Conservation (phyloP, 2,888 invertebrate species). For the Molorchus minor region DNA sequence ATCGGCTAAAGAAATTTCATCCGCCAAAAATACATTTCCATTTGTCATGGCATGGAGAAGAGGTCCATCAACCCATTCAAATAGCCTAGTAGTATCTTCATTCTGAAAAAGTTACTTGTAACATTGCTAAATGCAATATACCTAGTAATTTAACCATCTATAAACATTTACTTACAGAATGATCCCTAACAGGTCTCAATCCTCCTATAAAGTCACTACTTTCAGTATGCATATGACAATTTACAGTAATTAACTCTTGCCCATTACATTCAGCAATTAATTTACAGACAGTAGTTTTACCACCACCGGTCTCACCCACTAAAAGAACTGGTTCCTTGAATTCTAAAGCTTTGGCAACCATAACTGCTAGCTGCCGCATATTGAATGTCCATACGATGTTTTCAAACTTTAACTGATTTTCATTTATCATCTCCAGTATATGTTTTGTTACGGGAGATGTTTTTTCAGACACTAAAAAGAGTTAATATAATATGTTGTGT, state of each 20-base stretch:
- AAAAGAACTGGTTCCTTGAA: conserved; percentile 94
- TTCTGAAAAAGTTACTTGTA: conserved; percentile 43
- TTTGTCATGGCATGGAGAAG: conserved; percentile 88
- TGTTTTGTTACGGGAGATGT: conserved; percentile 81
- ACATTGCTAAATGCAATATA: neutral
- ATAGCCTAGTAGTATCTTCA: conserved; percentile 68
- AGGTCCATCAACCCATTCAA: conserved; percentile 99
- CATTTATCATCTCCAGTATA: conserved; percentile 72
- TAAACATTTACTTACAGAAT: conserved; percentile 57
- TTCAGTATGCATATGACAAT: conserved; percentile 99
- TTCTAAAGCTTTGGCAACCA: conserved; percentile 84
- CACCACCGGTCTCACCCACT: conserved; percentile 98
- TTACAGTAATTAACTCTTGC: conserved; percentile 80
- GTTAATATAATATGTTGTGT: no score
- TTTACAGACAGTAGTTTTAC: conserved; percentile 96
- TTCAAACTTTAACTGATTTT: conserved; percentile 69
- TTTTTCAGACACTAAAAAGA: conserved; percentile 64
- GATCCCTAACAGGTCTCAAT: conserved; percentile 82
- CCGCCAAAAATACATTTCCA: conserved; percentile 91
- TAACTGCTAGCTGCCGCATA: conserved; percentile 82
- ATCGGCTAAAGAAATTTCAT: conserved; percentile 98
- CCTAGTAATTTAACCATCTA: conserved; percentile 22
- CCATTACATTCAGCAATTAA: conserved; percentile 77
- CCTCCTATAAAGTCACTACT: conserved; percentile 98
- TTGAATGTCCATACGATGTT: conserved; percentile 96